phyloP scores from a whole-genome alignment of 2,888 invertebrate species.

The Machimus atricapillus region DNA sequence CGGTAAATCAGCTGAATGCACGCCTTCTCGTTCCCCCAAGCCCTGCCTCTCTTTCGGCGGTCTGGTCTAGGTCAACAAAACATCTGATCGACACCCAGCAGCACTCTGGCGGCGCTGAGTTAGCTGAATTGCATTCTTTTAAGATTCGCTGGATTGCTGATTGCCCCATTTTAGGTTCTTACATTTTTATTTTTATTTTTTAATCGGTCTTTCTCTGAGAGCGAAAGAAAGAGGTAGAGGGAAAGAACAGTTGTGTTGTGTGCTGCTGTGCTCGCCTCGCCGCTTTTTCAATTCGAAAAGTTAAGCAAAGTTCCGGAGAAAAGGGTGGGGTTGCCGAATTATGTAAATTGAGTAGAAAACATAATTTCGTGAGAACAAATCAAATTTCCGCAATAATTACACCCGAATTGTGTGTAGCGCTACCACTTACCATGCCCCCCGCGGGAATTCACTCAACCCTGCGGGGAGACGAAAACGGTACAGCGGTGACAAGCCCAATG shows the following conservation, averaged over 20 bases:
- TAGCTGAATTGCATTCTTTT: not conserved
- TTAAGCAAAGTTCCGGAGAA: not conserved
- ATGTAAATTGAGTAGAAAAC: not conserved
- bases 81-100: slow-evolving; percentile 3
- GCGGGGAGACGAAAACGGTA: not conserved
- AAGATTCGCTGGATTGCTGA: not conserved
- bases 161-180: not conserved
- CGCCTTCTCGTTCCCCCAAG: not conserved
- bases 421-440: not conserved
- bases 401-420: not conserved
- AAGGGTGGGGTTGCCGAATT: slow-evolving; percentile 1
- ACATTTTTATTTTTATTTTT: not conserved
- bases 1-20: not conserved
- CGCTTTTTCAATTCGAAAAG: not conserved
- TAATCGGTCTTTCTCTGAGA: not conserved
- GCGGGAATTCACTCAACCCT: not conserved
- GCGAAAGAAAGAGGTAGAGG: not conserved
- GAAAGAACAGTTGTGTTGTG: not conserved
- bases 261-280: not conserved
- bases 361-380: not conserved
- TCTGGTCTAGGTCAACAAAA: slow-evolving; percentile 28
- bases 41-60: not conserved
- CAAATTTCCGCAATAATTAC: not conserved
- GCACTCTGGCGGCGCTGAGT: not conserved
- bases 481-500: not conserved